Percentiles rank a stretch among this genome's conserved stretches.
These are phyloP conservation scores for Neosalanx taihuensis DNA, from an alignment of 2,797 vertebrate genomes.

Conservation along the genomic window DNA sequence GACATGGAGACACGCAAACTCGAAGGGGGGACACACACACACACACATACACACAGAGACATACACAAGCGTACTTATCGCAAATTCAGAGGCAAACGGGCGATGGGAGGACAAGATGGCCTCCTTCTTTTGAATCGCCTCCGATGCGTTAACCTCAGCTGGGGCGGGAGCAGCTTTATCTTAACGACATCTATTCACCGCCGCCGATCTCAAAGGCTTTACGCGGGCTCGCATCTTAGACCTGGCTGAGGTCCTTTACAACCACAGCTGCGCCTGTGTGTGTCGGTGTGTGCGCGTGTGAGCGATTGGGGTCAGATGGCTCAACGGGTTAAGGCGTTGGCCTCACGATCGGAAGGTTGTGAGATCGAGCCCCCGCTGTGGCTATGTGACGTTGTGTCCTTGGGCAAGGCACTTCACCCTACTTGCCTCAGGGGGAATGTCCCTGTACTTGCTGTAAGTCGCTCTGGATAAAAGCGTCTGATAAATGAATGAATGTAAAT, in stretches of 20 bases:
- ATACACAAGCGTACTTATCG: constrained; percentile 26
- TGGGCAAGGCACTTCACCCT: no score
- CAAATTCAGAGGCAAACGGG: constrained; percentile 54
- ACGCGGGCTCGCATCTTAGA: constrained; percentile 48
- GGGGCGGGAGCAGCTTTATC: constrained; percentile 59
- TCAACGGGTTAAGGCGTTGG: no score
- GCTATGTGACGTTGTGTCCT: no score
- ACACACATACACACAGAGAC: constrained; percentile 11
- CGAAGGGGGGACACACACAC: constrained; percentile 27
- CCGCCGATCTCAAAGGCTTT: constrained; percentile 57
- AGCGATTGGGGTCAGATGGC: not conserved
- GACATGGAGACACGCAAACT: constrained; percentile 6
- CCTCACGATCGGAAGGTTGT: no score
- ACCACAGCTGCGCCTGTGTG: not conserved
- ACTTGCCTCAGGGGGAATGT: no score
- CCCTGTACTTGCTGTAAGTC: no score
- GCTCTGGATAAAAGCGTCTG: no score
- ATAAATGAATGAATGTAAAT: no score
- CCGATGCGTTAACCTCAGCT: constrained; percentile 60
- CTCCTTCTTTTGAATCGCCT: constrained; percentile 64
- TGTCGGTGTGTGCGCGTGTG: not conserved
- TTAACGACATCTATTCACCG: constrained; percentile 72
- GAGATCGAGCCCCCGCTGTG: no score
- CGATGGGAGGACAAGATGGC: constrained; percentile 59
- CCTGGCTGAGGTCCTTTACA: constrained; percentile 26